Percentiles rank a stretch among this genome's conserved stretches.
These are phyloP conservation scores for Geophilus truncorum DNA, from an alignment of 2,888 invertebrate species.

Conservation along the genomic window DNA sequence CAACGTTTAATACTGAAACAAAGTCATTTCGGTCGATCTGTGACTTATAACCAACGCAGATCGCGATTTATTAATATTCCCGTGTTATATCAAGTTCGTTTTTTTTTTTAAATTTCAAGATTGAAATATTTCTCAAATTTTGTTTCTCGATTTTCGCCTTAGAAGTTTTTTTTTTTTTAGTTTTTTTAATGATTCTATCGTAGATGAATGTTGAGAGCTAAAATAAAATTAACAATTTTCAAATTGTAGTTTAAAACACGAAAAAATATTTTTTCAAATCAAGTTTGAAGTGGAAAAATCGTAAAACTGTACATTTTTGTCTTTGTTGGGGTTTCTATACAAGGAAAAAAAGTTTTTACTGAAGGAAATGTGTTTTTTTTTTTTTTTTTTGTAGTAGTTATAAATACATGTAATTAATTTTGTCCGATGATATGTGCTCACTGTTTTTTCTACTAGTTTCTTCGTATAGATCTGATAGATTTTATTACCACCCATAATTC, in stretches of 20 bases:
- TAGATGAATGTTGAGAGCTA: not conserved
- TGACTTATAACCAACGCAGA: not conserved
- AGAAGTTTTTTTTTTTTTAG: not conserved
- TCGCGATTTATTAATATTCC: constrained; percentile 6
- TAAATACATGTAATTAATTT: not conserved
- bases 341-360: not conserved
- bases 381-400: not conserved
- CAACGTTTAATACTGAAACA: not conserved
- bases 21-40: not conserved
- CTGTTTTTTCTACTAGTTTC: constrained; percentile 11
- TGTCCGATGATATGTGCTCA: constrained; percentile 17
- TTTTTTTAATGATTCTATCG: not conserved
- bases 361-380: not conserved
- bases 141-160: not conserved
- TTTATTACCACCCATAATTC: constrained; percentile 1
- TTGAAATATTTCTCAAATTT: too few species aligned
- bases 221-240: not conserved
- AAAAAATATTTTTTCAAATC: not conserved
- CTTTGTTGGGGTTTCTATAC: not conserved
- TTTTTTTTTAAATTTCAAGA: too few species aligned
- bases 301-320: not conserved
- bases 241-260: not conserved
- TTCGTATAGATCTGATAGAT: constrained; percentile 19
- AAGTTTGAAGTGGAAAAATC: not conserved
- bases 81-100: constrained; percentile 16